These are phyloP conservation scores for Mormyrops boulengeri DNA, from an alignment of 2,797 vertebrate genomes.

Conservation along the genomic window DNA sequence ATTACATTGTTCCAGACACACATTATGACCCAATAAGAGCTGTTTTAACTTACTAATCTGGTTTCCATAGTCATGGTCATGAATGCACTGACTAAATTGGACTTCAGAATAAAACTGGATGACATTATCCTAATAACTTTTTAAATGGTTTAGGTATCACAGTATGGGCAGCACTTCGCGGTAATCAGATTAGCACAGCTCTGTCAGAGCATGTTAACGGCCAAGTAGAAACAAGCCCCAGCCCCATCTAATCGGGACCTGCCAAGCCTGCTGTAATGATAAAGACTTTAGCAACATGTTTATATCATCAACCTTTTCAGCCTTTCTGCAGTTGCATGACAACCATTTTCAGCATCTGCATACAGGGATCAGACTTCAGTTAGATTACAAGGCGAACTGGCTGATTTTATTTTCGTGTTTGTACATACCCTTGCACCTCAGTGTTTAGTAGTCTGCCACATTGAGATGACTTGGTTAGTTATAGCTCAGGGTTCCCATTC, in stretches of 20 bases:
- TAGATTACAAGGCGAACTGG: not conserved
- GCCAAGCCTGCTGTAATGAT: not conserved
- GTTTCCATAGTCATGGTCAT: conserved; percentile 18
- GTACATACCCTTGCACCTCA: not conserved
- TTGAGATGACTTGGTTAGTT: not conserved
- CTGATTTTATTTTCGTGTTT: not conserved
- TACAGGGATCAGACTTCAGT: not conserved
- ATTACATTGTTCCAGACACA: not conserved
- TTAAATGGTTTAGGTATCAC: conserved; percentile 48
- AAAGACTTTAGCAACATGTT: not conserved
- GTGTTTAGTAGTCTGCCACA: not conserved
- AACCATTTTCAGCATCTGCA: not conserved
- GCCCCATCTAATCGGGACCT: not conserved
- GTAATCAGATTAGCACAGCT: conserved; percentile 56
- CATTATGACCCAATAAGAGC: not conserved
- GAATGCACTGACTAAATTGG: conserved; percentile 5
- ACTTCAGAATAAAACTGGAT: conserved; percentile 24
- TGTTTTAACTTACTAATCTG: conserved; percentile 15
- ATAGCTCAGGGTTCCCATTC: not conserved
- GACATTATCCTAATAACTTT: conserved; percentile 41
- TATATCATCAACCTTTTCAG: not conserved
- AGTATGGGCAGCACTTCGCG: conserved; percentile 46
- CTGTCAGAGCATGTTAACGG: conserved; percentile 37
- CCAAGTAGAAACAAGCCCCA: conserved; percentile 12
- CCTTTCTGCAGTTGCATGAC: not conserved